Conservation (phyloP, 2,113 vertebrate genomes). For the Gallinago paraguaiae region DNA sequence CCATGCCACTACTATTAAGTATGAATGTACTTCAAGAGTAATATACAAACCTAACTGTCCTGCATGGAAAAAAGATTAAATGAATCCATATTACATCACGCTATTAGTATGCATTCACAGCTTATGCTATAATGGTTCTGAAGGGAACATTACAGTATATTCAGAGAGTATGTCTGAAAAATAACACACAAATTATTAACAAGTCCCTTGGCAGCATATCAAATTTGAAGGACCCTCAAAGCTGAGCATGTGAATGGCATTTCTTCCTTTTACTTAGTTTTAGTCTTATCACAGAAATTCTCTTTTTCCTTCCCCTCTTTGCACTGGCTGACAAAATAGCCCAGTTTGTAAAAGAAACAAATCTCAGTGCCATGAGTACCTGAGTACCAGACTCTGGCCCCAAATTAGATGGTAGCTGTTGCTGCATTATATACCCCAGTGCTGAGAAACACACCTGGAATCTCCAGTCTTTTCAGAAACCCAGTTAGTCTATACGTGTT, state of each 20-base stretch:
- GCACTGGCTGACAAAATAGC: background rate
- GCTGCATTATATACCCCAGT: background rate
- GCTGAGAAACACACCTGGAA: background rate
- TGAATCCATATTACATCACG: background rate
- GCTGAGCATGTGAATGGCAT: background rate
- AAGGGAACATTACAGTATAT: conserved; percentile 35
- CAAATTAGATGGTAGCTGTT: background rate
- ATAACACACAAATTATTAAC: conserved; percentile 46
- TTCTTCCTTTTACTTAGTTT: background rate
- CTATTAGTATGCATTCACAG: conserved; percentile 47
- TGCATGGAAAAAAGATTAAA: conserved; percentile 34
- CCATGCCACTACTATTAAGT: background rate
- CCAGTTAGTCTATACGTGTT: background rate
- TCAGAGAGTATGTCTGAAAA: conserved; percentile 57
- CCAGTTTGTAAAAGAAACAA: background rate
- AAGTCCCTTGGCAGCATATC: conserved; percentile 12
- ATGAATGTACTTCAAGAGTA: conserved; percentile 10
- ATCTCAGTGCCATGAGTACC: background rate
- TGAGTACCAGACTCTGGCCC: background rate
- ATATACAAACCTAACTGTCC: conserved; percentile 31
- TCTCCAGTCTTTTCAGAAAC: background rate
- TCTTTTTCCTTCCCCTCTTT: background rate
- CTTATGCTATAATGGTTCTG: conserved; percentile 51
- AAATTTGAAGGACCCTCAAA: conserved; percentile 48
- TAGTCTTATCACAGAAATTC: background rate